Evolutionary conservation across 2,797 vertebrate species (phyloP).

Genomic region (Crocidura indochinensis): DNA sequence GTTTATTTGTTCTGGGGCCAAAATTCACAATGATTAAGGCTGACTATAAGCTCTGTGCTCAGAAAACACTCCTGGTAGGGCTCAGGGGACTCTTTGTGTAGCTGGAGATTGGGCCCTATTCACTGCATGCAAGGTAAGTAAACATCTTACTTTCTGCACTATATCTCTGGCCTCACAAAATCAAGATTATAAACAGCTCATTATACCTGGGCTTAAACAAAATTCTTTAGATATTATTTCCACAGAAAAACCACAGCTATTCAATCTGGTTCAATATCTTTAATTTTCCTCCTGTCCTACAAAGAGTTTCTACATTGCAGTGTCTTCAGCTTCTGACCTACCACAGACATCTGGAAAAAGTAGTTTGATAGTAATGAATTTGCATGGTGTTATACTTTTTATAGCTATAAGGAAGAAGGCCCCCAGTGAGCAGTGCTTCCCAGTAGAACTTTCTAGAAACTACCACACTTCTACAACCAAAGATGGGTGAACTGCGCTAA

Average conservation of each 20-base stretch:
- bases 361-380: conserved; percentile 64
- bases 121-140: too few species aligned
- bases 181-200: conserved; percentile 48
- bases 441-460: not conserved
- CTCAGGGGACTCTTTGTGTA: too few species aligned
- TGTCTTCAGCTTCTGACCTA: not conserved
- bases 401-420: conserved; percentile 39
- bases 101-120: too few species aligned
- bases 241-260: conserved; percentile 58
- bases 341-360: conserved; percentile 55
- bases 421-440: not conserved
- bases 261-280: conserved; percentile 58
- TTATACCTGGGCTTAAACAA: conserved; percentile 35
- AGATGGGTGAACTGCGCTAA: conserved; percentile 51
- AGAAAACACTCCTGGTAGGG: too few species aligned
- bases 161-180: not conserved
- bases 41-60: too few species aligned
- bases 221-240: conserved; percentile 62
- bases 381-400: conserved; percentile 55
- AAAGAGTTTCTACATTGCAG: conserved; percentile 33
- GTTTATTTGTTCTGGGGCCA: conserved; percentile 18
- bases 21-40: not conserved
- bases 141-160: too few species aligned
- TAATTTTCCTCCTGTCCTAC: conserved; percentile 56
- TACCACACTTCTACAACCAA: not conserved